phyloP scores from a whole-genome alignment of 2,888 invertebrate genomes.

The Osedax frankpressi region DNA sequence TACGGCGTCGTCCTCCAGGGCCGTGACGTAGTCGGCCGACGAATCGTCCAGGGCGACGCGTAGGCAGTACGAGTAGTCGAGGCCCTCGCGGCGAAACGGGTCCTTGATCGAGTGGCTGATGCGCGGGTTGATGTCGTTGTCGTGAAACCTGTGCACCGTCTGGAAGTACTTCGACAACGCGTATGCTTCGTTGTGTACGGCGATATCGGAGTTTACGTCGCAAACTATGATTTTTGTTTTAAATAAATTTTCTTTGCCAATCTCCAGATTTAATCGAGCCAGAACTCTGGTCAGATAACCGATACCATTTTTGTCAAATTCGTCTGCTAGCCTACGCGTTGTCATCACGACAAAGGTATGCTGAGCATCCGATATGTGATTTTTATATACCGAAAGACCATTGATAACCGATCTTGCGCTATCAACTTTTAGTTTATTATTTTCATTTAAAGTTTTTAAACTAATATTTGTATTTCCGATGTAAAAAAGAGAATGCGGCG shows the following conservation, averaged over 20 bases:
- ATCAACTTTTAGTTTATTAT: background rate
- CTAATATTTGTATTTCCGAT: background rate
- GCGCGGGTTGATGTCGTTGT: background rate
- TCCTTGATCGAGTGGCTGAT: background rate
- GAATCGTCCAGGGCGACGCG: background rate
- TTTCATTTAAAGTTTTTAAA: background rate
- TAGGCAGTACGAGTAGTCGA: background rate
- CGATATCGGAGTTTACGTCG: background rate
- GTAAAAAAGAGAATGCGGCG: background rate
- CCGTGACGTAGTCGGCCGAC: background rate
- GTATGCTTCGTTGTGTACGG: background rate
- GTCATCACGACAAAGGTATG: background rate
- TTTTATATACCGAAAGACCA: background rate
- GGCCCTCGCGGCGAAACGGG: background rate
- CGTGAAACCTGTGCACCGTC: background rate
- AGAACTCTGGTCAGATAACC: background rate
- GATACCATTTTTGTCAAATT: background rate
- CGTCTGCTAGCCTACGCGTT: background rate
- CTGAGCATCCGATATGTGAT: background rate
- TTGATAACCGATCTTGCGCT: background rate
- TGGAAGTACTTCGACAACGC: background rate
- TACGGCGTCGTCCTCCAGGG: background rate
- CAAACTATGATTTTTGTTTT: background rate
- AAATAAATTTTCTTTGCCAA: background rate
- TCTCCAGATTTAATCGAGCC: background rate